phyloP scores from a whole-genome alignment of 2,113 vertebrate genomes.

The Ammodramus savannarum region DNA sequence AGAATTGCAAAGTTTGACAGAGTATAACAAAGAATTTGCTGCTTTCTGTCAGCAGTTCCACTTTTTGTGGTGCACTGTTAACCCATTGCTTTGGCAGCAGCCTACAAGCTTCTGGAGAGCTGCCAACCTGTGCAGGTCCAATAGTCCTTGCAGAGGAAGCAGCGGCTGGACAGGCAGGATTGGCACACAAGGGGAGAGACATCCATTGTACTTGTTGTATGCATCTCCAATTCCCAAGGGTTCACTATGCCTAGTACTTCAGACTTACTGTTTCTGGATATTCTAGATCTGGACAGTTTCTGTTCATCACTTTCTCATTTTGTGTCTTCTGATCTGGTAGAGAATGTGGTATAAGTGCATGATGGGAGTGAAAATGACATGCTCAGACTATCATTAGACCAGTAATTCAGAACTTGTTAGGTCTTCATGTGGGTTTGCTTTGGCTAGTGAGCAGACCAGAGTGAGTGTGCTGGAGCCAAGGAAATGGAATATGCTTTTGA shows the following conservation, averaged over 20 bases:
- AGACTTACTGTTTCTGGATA: not conserved
- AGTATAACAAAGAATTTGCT: not conserved
- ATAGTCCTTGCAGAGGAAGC: not conserved
- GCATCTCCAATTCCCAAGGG: not conserved
- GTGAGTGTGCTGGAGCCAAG: not conserved
- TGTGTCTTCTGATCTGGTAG: not conserved
- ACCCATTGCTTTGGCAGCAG: not conserved
- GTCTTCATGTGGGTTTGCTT: not conserved
- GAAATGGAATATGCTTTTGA: not conserved
- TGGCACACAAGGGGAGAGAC: not conserved
- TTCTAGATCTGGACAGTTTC: not conserved
- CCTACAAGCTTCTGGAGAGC: not conserved
- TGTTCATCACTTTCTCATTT: not conserved
- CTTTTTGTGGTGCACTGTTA: not conserved
- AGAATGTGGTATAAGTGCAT: not conserved
- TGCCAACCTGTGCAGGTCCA: not conserved
- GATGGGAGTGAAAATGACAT: not conserved
- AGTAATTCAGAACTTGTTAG: slow-evolving; percentile 16
- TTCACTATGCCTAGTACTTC: not conserved
- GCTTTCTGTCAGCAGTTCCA: not conserved
- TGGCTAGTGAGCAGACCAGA: not conserved
- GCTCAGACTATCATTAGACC: not conserved
- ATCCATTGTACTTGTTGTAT: not conserved
- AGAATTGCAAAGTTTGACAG: not conserved
- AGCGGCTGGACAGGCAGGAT: not conserved